Conservation (phyloP, 1,140 invertebrate genomes). For the Vollenhovia emeryi region DNA sequence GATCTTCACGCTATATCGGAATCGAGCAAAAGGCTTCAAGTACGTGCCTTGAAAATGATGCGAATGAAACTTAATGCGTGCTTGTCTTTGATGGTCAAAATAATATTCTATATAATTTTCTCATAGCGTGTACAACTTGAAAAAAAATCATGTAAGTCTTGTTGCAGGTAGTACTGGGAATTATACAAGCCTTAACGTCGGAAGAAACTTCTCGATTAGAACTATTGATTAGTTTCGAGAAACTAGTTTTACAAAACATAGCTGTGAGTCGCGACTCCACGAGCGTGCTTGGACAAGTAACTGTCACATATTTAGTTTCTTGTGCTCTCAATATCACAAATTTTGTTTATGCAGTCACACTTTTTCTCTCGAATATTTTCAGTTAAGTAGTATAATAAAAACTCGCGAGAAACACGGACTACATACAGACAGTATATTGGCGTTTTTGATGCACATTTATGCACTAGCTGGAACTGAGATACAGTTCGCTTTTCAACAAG, state of each 20-base stretch:
- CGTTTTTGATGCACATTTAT: slow-evolving; percentile 88
- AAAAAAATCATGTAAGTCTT: slow-evolving; percentile 68
- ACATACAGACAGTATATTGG: slow-evolving; percentile 87
- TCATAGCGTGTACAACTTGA: not conserved
- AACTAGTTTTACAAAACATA: slow-evolving; percentile 87
- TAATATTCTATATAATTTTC: slow-evolving; percentile 23
- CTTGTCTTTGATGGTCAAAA: not conserved
- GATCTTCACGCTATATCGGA: slow-evolving; percentile 72
- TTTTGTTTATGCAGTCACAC: slow-evolving; percentile 9
- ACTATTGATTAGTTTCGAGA: slow-evolving; percentile 86
- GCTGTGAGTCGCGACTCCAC: slow-evolving; percentile 87
- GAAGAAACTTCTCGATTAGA: slow-evolving; percentile 85
- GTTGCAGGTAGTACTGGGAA: slow-evolving; percentile 86
- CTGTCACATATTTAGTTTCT: slow-evolving; percentile 14
- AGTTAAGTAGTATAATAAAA: slow-evolving; percentile 87
- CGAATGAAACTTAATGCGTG: not conserved
- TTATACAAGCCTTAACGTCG: slow-evolving; percentile 87
- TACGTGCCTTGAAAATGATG: slow-evolving; percentile 26
- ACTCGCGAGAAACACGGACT: slow-evolving; percentile 86
- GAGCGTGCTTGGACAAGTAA: slow-evolving; percentile 87
- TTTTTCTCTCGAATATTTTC: slow-evolving; percentile 65
- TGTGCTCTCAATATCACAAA: not conserved
- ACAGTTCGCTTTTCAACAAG: slow-evolving; percentile 85
- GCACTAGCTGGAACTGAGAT: slow-evolving; percentile 87
- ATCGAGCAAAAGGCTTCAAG: slow-evolving; percentile 84